Evolutionary conservation across 53 echinoderm and acorn worm genomes (phyloP).

Genomic region (Pentamera pediparva): DNA sequence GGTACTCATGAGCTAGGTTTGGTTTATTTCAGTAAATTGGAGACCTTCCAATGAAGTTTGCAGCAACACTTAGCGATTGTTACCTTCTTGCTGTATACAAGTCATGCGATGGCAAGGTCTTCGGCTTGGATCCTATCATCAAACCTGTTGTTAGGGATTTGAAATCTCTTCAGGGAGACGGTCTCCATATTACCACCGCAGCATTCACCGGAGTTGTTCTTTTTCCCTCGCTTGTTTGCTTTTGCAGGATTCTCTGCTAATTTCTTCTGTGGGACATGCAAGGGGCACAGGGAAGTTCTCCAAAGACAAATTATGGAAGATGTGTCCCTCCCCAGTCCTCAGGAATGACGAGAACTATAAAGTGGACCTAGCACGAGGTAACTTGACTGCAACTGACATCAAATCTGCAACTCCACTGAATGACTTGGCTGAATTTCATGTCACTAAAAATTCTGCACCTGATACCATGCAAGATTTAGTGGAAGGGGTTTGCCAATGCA

Average conservation of each 20-base stretch:
- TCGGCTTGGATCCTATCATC: conserved; percentile 50
- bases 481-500: conserved; percentile 47
- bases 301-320: conserved; percentile 29
- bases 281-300: conserved; percentile 16
- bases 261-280: conserved; percentile 52
- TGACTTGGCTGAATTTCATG: background rate
- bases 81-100: too few species aligned
- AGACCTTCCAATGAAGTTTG: too few species aligned
- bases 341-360: conserved; percentile 54
- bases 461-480: conserved; percentile 45
- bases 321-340: conserved; percentile 22
- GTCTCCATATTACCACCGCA: conserved; percentile 19
- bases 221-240: conserved; percentile 50
- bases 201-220: conserved; percentile 40
- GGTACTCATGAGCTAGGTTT: conserved; percentile 34
- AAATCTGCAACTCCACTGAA: conserved; percentile 19
- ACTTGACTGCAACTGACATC: conserved; percentile 46
- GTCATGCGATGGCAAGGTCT: conserved; percentile 38
- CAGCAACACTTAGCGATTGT: too few species aligned
- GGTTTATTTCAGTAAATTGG: too few species aligned
- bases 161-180: conserved; percentile 38
- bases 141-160: conserved; percentile 38
- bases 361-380: conserved; percentile 37
- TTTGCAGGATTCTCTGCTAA: conserved; percentile 57
- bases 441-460: conserved; percentile 9